phyloP scores from a whole-genome alignment of 92 coral and sea anemone species.

The Virgularia gustaviana region DNA sequence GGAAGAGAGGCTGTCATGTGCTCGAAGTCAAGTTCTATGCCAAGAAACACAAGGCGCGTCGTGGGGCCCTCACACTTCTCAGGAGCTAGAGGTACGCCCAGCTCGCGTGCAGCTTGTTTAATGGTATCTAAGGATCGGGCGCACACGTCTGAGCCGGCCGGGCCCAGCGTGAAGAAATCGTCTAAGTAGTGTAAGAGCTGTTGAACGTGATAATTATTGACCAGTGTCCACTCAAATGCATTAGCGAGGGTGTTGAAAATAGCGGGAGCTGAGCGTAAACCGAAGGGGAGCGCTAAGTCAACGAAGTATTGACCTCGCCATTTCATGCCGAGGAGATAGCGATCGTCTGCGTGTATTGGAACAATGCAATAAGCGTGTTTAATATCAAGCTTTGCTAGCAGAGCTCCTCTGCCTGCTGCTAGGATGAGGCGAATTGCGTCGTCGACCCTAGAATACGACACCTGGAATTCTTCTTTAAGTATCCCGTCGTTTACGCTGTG shows the following conservation, averaged over 20 bases:
- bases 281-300: conserved; percentile 9
- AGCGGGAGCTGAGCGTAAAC: conserved; percentile 2
- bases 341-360: conserved; percentile 37
- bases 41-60: conserved; percentile 3
- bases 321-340: conserved; percentile 37
- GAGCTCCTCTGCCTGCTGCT: conserved; percentile 22
- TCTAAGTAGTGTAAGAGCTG: conserved; percentile 31
- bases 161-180: conserved; percentile 26
- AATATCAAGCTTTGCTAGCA: conserved; percentile 28
- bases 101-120: neutral
- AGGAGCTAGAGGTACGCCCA: conserved; percentile 13
- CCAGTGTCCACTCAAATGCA: conserved; percentile 8
- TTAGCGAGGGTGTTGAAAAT: neutral
- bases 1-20: conserved; percentile 20
- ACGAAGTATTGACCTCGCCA: conserved; percentile 45
- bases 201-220: conserved; percentile 2
- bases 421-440: neutral
- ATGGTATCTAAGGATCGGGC: neutral
- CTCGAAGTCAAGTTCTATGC: conserved; percentile 28
- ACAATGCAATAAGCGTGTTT: conserved; percentile 36
- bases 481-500: conserved; percentile 5
- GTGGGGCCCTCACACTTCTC: conserved; percentile 24
- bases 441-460: neutral
- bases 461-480: neutral
- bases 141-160: conserved; percentile 13